Evolutionary conservation across 2,797 vertebrate genomes (phyloP).

Genomic region (Gymnothorax javanicus): DNA sequence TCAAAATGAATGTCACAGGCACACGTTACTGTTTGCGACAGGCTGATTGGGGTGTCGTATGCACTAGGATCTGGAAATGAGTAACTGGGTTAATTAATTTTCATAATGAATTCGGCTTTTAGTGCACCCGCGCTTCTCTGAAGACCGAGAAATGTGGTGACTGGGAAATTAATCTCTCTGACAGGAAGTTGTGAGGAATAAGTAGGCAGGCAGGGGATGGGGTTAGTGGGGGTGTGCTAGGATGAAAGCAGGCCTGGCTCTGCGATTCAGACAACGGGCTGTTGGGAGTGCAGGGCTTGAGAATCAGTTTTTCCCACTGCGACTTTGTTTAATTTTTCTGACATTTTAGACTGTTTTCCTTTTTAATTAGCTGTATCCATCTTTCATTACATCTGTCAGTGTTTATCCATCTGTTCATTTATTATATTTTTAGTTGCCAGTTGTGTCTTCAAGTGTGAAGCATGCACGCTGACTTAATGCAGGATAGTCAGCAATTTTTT

Average conservation of each 20-base stretch:
- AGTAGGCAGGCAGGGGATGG: neutral
- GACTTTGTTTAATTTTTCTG: neutral
- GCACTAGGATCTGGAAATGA: neutral
- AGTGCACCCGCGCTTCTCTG: slow-evolving; percentile 17
- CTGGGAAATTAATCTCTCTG: slow-evolving; percentile 16
- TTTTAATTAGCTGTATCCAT: neutral
- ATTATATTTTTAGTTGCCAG: neutral
- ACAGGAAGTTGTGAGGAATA: slow-evolving; percentile 21
- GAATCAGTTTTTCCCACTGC: neutral
- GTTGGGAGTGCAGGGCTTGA: no score
- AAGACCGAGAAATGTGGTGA: neutral
- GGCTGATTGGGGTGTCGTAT: slow-evolving; percentile 18
- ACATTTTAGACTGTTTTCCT: neutral
- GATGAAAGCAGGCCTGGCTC: neutral
- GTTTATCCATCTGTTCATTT: neutral
- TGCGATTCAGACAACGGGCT: neutral
- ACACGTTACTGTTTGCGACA: neutral
- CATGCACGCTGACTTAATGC: neutral
- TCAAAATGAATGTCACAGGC: slow-evolving; percentile 10
- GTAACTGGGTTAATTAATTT: slow-evolving; percentile 25
- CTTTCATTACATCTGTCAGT: neutral
- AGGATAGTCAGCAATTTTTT: no score
- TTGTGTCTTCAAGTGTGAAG: neutral
- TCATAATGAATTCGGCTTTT: slow-evolving; percentile 23
- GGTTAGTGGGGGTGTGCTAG: neutral